A percentile compares a stretch with the other conserved stretches of the same genome.
phyloP scores from a whole-genome alignment of 1,140 invertebrate species.

The Harlomillsia oculata region DNA sequence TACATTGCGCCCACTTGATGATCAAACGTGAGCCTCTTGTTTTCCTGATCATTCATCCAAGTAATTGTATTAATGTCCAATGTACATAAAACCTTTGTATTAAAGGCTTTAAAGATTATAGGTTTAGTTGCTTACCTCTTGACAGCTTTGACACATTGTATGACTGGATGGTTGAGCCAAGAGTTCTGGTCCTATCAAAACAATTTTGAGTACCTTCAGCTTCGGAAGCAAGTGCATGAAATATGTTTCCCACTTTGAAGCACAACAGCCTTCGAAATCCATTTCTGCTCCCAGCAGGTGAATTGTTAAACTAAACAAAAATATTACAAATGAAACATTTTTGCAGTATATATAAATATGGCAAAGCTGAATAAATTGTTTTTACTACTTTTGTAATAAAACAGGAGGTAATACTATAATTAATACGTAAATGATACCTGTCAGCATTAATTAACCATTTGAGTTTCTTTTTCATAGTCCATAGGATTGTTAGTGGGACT shows the following conservation, averaged over 20 bases:
- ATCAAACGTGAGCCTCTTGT: constrained; percentile 38
- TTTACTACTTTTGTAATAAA: background rate
- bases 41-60: background rate
- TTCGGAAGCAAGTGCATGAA: constrained; percentile 53
- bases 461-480: background rate
- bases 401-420: too few relatives aligned
- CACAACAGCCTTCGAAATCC: constrained; percentile 55
- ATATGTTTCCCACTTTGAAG: constrained; percentile 60
- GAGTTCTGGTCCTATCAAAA: constrained; percentile 55
- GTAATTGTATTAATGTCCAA: background rate
- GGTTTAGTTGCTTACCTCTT: background rate
- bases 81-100: background rate
- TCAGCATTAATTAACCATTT: background rate
- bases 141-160: background rate
- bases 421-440: too few relatives aligned
- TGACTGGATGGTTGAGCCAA: constrained; percentile 42
- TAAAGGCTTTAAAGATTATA: background rate
- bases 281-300: constrained; percentile 57
- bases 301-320: constrained; percentile 40
- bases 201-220: constrained; percentile 47
- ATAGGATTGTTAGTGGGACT: constrained; percentile 10
- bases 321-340: background rate
- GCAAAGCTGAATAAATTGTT: background rate
- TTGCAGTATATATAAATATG: background rate
- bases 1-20: constrained; percentile 51